Base-by-base conservation (phyloP, 2,888 invertebrate genomes). In the Euzetes globulus region DNA sequence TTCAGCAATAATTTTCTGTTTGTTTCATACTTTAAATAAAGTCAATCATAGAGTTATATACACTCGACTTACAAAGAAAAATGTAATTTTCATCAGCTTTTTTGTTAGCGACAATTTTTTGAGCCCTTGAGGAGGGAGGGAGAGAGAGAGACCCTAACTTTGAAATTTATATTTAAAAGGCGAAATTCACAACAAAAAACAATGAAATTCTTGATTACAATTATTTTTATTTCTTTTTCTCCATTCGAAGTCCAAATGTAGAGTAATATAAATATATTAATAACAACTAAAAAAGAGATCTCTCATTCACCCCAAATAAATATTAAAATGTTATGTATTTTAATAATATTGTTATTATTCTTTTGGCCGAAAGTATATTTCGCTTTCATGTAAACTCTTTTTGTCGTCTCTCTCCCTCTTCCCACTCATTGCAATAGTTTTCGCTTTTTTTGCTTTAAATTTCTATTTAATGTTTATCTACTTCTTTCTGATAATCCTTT, bases 401-500 rank as follows among this genome's bases (percentile, higher is more conserved):
- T 52, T 19, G 7, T 19, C 3, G 19, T 5, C 19, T 52, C 19
- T 5, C 52, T 17, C n/a, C 19, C 19, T 19, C 19, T 19, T 4
- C 52, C 52, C n/a, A 33, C 33, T 33, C 33, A 4, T 33, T 33
- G 4, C 4, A 6, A 33, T 3, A 47, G 47, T 47, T 47, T 7
- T 52, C n/a, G n/a, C 52, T 52, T n/a, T n/a, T 7, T 52, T 5
- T 19, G 52, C 19, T 52, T n/a, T 19, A 19, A 19, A n/a, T 52
- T 52, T 52, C 19, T 19, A 52, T 52, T 19, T 29, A 60, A 60
- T 60, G 60, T 60, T 29, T 60, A 60, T 60, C 60, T 27, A 60
- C 60, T 60, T 19, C 4, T 52, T 47, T 47, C 15, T 29, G 5
- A 29, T 60, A 60, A 60, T 60, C 60, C 60, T 19, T 60, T 60